Evolutionary conservation across 1,140 invertebrate genomes (phyloP), one percentile per base, ranked within the genome.

Genomic region (Lutraria rhynchaena): DNA sequence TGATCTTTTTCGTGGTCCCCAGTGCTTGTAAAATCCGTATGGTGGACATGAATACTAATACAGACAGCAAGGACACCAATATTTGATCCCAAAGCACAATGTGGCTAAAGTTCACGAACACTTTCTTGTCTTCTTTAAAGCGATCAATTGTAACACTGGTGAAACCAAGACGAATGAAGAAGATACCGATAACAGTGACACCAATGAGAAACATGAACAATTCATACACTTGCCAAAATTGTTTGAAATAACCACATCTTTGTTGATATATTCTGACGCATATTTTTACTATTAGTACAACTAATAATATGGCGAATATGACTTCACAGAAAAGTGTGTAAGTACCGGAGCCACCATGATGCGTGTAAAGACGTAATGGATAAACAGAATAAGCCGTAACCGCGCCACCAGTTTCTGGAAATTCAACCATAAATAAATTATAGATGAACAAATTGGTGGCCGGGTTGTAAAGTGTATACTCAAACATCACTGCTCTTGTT

Each of bases 401-500:
- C 9, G 86, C 67, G 3, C 86, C 87, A 13, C 93, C 94, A 22
- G 92, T 92, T 27, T 93, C 92, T 29, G 92, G 82, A 82, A 93
- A 93, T 82, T 94, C 93, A 0, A 82, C 51, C 15, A 87, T 44
- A 17, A 89, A 69, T 7, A 53, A 51, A 27, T 83, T 65, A 33
- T 82, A 85, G 15, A 70, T 58, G 57, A 89, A 87, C 60, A 88
- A 46, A 57, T 88, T 85, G 0, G 74, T 84, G 31, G 85, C 85
- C 5, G 92, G 91, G 85, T 93, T 94, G 81, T 93, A 94, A 2
- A 92, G 87, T 4, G 93, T 93, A 82, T 93, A 93, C 73, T 94
- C 93, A 7, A 93, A 85, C 63, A 94, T 90, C 11, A 94, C 87
- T 5, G 92, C 93, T 84, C 93, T 83, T 2, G 93, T 94, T 22